Conservation (phyloP, 2,888 invertebrate species). For the Odontocolon sp. region DNA sequence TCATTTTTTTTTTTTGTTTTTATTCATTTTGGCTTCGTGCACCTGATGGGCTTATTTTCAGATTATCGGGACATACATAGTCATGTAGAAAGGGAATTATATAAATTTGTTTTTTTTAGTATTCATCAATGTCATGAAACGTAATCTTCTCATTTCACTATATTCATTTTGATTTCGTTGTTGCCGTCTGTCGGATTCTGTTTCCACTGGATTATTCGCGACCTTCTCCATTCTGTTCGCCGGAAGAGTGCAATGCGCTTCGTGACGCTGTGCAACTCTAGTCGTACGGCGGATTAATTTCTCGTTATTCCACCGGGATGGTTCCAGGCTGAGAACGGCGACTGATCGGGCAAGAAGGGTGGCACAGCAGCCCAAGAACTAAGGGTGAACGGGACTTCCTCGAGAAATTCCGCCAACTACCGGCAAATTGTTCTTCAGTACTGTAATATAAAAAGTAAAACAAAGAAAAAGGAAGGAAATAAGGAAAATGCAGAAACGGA, state of each 20-base stretch:
- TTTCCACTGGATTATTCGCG: constrained; percentile 37
- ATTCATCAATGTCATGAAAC: too few species aligned
- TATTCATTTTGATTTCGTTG: not conserved
- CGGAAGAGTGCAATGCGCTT: constrained; percentile 15
- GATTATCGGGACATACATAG: too few species aligned
- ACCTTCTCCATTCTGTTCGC: constrained; percentile 17
- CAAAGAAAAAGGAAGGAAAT: constrained; percentile 29
- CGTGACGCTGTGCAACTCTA: constrained; percentile 5
- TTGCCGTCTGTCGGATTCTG: constrained; percentile 2
- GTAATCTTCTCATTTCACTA: not conserved
- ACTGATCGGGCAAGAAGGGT: constrained; percentile 18
- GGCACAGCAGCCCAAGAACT: constrained; percentile 22
- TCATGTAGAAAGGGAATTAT: too few species aligned
- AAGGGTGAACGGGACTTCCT: constrained; percentile 5
- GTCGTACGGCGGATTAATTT: constrained; percentile 54
- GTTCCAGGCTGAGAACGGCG: constrained; percentile 32
- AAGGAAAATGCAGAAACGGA: not conserved
- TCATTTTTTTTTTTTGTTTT: not conserved
- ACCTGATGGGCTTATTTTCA: too few species aligned
- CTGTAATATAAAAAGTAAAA: constrained; percentile 5
- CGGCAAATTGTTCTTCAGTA: constrained; percentile 28
- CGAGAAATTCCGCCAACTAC: constrained; percentile 30
- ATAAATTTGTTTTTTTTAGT: too few species aligned
- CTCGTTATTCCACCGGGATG: constrained; percentile 54
- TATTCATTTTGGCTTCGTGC: not conserved